phyloP scores from a whole-genome alignment of 2,797 vertebrate genomes.

The Dryobates pubescens region DNA sequence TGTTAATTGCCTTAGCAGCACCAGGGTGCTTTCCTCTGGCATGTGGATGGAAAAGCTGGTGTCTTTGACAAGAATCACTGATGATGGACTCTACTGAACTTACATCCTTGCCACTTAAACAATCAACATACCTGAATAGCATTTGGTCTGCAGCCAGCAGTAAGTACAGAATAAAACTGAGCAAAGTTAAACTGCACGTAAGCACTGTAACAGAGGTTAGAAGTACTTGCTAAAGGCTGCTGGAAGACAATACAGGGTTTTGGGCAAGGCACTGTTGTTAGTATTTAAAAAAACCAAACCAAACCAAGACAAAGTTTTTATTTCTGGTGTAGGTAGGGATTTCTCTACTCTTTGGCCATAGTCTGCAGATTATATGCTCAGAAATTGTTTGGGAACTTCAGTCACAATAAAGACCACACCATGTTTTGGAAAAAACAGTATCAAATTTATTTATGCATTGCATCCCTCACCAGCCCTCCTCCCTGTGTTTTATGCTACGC shows the following conservation, averaged over 20 bases:
- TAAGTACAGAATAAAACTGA: neutral
- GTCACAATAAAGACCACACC: neutral
- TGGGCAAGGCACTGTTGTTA: neutral
- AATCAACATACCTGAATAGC: neutral
- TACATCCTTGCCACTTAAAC: neutral
- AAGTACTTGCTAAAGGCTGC: neutral
- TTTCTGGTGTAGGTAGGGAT: rapidly evolving
- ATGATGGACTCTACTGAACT: rapidly evolving
- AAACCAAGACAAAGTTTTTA: neutral
- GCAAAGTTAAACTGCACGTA: neutral
- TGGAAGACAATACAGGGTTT: neutral
- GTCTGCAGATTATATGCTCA: neutral
- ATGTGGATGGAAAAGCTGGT: neutral
- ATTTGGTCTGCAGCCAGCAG: neutral
- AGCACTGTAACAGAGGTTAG: neutral
- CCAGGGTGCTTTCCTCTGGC: neutral
- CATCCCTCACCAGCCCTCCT: conserved; percentile 14
- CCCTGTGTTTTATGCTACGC: neutral
- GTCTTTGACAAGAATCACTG: neutral
- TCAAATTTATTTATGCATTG: conserved; percentile 75
- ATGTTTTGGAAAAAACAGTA: conserved; percentile 69
- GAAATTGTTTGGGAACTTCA: neutral
- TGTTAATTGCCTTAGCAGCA: neutral
- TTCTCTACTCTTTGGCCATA: neutral
- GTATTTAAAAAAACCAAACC: neutral